Evolutionary conservation across 2,888 invertebrate genomes (phyloP).

Genomic region (Patella pellucida): DNA sequence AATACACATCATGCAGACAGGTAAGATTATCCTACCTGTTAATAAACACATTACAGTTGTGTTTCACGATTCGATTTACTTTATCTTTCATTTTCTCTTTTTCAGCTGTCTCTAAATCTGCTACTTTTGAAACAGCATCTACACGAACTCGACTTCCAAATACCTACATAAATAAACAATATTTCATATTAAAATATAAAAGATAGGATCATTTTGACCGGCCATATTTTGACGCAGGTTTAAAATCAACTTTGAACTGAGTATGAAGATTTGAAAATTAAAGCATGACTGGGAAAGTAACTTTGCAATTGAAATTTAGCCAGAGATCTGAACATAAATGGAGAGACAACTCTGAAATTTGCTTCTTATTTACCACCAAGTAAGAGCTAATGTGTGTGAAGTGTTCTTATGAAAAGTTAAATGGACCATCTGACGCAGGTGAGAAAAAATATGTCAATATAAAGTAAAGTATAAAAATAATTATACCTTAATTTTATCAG

Average conservation of each 20-base stretch:
- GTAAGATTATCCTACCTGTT: constrained; percentile 78
- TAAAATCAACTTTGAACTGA: no score
- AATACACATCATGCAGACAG: neutral
- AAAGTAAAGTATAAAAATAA: neutral
- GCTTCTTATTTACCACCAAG: no score
- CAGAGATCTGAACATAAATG: no score
- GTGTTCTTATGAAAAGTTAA: neutral
- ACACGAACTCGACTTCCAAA: constrained; percentile 90
- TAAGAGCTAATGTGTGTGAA: no score
- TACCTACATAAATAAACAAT: constrained; percentile 71
- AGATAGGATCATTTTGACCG: no score
- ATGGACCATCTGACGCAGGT: neutral
- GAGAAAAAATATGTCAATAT: neutral
- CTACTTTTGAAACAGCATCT: constrained; percentile 82
- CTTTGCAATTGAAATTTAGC: no score
- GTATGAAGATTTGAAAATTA: no score
- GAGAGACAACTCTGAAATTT: no score
- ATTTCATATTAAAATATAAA: no score
- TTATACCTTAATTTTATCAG: constrained; percentile 92
- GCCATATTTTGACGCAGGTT: no score
- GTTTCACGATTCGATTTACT: constrained; percentile 93
- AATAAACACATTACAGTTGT: constrained; percentile 97
- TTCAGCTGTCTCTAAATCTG: constrained; percentile 96
- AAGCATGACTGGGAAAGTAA: no score
- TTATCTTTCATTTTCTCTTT: constrained; percentile 99